phyloP scores from a whole-genome alignment of 2,797 vertebrate genomes.

The Pseudochirops corinnae region DNA sequence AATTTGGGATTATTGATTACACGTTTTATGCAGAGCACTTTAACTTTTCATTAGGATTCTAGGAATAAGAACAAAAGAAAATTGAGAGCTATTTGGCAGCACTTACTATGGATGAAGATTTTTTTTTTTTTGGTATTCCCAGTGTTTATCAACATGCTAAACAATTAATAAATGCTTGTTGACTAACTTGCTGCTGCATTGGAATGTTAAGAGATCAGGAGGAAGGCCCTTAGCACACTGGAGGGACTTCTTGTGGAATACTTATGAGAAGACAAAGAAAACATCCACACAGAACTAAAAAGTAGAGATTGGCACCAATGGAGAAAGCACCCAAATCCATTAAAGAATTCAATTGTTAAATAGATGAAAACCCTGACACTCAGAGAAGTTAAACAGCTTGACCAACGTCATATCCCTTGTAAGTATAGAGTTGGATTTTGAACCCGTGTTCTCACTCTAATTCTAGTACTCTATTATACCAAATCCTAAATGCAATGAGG shows the following conservation, averaged over 20 bases:
- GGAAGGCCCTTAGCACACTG: not conserved
- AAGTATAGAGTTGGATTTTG: not conserved
- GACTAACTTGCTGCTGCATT: not conserved
- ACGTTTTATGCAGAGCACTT: not conserved
- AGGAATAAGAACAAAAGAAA: not conserved
- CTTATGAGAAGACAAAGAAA: not conserved
- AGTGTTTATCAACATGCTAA: not conserved
- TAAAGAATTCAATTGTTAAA: not conserved
- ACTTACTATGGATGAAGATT: not conserved
- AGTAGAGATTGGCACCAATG: not conserved
- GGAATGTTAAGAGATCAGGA: not conserved
- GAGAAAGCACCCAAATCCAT: not conserved
- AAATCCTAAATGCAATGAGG: not conserved
- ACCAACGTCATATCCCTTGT: not conserved
- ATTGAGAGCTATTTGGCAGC: conserved; percentile 5
- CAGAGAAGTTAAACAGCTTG: not conserved
- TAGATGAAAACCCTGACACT: not conserved
- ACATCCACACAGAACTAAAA: not conserved
- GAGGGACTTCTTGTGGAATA: not conserved
- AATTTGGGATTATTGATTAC: conserved; percentile 6
- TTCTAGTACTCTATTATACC: not conserved
- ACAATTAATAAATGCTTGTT: not conserved
- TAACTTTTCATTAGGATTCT: not conserved
- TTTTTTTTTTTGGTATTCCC: not conserved
- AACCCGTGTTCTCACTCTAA: not conserved